Conservation (phyloP, 2,797 vertebrate species). For the Lophotriccus pileatus region DNA sequence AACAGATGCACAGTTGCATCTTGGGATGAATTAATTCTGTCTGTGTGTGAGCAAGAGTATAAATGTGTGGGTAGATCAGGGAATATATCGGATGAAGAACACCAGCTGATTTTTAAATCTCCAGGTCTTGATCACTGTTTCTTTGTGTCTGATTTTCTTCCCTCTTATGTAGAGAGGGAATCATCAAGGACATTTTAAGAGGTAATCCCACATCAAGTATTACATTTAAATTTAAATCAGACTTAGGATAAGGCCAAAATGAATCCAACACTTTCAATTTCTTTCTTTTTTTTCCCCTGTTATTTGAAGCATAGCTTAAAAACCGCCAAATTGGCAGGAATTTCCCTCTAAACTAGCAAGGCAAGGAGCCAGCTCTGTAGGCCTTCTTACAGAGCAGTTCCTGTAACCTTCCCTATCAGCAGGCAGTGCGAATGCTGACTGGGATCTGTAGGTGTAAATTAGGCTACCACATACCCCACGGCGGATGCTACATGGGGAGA, state of each 20-base stretch:
- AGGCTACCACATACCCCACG: not conserved
- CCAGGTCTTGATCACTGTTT: not conserved
- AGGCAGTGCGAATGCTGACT: not conserved
- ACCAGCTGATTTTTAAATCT: constrained; percentile 61
- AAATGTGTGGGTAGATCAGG: constrained; percentile 4
- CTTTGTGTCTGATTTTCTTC: not conserved
- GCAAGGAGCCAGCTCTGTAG: not conserved
- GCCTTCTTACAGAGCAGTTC: not conserved
- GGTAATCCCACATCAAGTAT: not conserved
- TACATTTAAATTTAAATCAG: not conserved
- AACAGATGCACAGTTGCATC: constrained; percentile 60
- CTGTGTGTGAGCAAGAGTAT: constrained; percentile 28
- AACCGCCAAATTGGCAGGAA: not conserved
- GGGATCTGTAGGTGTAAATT: not conserved
- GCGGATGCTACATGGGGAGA: not conserved
- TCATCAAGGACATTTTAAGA: not conserved
- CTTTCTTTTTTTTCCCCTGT: not conserved
- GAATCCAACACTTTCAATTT: not conserved
- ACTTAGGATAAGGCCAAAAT: not conserved
- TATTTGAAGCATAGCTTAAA: not conserved
- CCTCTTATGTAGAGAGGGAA: not conserved
- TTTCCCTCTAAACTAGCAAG: not conserved
- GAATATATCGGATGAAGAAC: not conserved
- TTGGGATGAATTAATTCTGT: constrained; percentile 66
- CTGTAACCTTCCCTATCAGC: not conserved